phyloP scores from a whole-genome alignment of 2,888 invertebrate genomes.

The Apamea monoglypha region DNA sequence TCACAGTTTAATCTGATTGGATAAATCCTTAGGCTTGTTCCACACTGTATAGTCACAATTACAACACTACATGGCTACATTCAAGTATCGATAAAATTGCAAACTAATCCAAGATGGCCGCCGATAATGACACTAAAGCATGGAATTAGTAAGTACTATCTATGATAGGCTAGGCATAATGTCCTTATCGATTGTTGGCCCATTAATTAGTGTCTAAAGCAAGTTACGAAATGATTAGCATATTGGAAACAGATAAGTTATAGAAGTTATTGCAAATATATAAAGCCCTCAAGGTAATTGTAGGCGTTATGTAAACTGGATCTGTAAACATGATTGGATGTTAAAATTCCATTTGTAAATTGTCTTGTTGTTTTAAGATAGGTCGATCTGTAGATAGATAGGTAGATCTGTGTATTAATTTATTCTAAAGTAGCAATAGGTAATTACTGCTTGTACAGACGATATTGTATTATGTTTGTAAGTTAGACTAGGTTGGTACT shows the following conservation, averaged over 20 bases:
- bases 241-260: slow-evolving; percentile 53
- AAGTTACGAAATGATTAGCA: slow-evolving; percentile 36
- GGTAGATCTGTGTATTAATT: slow-evolving; percentile 16
- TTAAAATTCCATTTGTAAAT: slow-evolving; percentile 41
- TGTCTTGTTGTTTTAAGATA: slow-evolving; percentile 23
- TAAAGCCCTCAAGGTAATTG: slow-evolving; percentile 53
- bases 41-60: slow-evolving; percentile 1
- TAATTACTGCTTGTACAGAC: not conserved
- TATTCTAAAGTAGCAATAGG: not conserved
- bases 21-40: slow-evolving; percentile 8
- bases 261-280: slow-evolving; percentile 68
- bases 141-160: slow-evolving; percentile 1
- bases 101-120: slow-evolving; percentile 17
- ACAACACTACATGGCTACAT: not conserved
- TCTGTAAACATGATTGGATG: slow-evolving; percentile 17
- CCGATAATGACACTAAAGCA: slow-evolving; percentile 19
- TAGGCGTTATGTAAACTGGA: slow-evolving; percentile 22
- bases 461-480: not conserved
- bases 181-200: slow-evolving; percentile 32
- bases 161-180: slow-evolving; percentile 29
- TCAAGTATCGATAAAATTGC: slow-evolving; percentile 14
- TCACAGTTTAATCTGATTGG: slow-evolving; percentile 11
- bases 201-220: slow-evolving; percentile 54
- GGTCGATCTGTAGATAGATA: too few species aligned
- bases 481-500: too few species aligned